Conservation (phyloP, 2,888 invertebrate genomes). For the Leptopilina syphax region DNA sequence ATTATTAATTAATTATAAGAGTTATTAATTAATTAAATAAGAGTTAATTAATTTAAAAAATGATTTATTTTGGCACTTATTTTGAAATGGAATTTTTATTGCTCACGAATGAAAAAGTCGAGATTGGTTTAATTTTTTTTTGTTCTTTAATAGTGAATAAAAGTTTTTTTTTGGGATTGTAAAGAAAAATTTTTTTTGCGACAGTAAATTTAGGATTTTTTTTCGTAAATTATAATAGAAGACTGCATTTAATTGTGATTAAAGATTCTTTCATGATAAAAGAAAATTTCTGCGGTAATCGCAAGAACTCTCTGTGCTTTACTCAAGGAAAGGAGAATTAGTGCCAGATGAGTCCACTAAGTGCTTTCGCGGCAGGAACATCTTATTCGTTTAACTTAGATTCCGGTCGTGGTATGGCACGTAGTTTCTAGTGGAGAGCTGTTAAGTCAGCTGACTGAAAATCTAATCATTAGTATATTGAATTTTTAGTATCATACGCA, state of each 20-base stretch:
- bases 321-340: slow-evolving; percentile 29
- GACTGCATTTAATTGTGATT: slow-evolving; percentile 1
- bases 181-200: no score
- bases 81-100: no score
- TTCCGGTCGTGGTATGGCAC: slow-evolving; percentile 27
- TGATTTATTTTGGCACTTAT: no score
- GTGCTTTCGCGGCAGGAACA: slow-evolving; percentile 38
- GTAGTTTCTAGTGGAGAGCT: neutral
- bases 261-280: slow-evolving; percentile 20
- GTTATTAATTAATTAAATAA: no score
- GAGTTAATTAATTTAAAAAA: no score
- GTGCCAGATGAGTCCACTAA: slow-evolving; percentile 39
- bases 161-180: no score
- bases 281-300: slow-evolving; percentile 33
- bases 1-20: no score
- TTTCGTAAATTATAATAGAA: neutral
- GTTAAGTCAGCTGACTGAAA: slow-evolving; percentile 13
- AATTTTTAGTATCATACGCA: slow-evolving; percentile 3
- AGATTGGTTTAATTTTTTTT: no score
- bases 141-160: no score
- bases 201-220: no score
- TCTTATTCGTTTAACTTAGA: slow-evolving; percentile 36
- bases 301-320: neutral
- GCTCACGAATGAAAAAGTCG: no score
- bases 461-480: slow-evolving; percentile 19